Conservation (phyloP, 2,797 vertebrate species). For the Denticeps clupeoides region DNA sequence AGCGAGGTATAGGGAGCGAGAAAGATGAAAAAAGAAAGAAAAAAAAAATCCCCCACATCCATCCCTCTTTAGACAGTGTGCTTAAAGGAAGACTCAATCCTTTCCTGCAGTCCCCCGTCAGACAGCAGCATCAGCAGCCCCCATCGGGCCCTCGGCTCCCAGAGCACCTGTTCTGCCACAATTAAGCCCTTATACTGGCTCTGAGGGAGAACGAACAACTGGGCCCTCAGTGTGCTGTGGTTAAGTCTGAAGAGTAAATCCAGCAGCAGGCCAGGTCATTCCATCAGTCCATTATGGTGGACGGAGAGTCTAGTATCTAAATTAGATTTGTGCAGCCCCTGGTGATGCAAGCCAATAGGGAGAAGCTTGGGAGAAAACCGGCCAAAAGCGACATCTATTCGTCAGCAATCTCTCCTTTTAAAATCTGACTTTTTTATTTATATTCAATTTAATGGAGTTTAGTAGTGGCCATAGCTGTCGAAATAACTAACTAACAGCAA, state of each 20-base stretch:
- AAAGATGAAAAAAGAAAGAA: not conserved
- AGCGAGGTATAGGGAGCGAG: too few relatives aligned
- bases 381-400: too few relatives aligned
- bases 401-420: too few relatives aligned
- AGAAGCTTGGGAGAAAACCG: not conserved
- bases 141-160: not conserved
- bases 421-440: too few relatives aligned
- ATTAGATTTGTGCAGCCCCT: slow-evolving; percentile 4
- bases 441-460: too few relatives aligned
- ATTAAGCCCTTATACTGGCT: not conserved
- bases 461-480: too few relatives aligned
- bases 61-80: too few relatives aligned
- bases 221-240: too few relatives aligned
- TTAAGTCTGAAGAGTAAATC: too few relatives aligned
- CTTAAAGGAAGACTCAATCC: too few relatives aligned
- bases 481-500: too few relatives aligned
- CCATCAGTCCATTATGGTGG: not conserved
- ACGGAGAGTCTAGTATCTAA: not conserved
- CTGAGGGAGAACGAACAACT: not conserved
- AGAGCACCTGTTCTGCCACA: not conserved
- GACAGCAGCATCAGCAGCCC: slow-evolving; percentile 14
- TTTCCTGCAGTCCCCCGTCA: slow-evolving; percentile 16
- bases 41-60: too few relatives aligned
- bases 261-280: not conserved
- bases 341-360: not conserved